phyloP scores from a whole-genome alignment of 2,113 vertebrate genomes.

The Azemiops feae region DNA sequence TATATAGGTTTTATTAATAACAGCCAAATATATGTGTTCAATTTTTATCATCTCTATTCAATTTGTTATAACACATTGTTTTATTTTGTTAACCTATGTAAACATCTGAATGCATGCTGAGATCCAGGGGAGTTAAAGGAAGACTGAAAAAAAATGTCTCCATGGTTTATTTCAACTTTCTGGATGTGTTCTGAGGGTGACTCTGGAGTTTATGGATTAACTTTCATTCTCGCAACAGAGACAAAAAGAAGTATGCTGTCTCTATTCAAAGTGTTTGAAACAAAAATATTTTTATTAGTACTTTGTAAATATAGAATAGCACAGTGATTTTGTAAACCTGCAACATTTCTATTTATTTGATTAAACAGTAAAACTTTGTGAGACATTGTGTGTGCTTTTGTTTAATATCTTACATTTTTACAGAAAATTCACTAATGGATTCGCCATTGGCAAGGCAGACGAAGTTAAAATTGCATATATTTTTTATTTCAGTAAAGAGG shows the following conservation, averaged over 20 bases:
- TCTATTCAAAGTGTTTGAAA: background rate
- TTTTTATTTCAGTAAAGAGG: background rate
- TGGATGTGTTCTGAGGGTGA: background rate
- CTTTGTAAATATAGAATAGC: constrained; percentile 35
- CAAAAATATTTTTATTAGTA: background rate
- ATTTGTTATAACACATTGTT: background rate
- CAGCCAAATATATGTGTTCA: background rate
- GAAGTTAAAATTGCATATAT: background rate
- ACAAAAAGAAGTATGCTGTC: background rate
- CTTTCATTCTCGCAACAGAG: background rate
- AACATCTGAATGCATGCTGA: background rate
- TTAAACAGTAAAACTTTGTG: constrained; percentile 35
- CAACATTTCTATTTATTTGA: constrained; percentile 60
- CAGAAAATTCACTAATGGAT: background rate
- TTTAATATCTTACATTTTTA: background rate
- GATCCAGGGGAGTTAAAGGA: background rate
- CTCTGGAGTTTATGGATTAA: background rate
- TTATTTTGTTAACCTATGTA: background rate
- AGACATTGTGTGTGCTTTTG: background rate
- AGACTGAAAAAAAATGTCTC: background rate
- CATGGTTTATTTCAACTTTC: background rate
- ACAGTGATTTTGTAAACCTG: constrained; percentile 43
- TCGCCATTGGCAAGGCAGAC: background rate
- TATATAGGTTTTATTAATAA: background rate
- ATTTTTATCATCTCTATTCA: background rate